A percentile compares a stretch with the other conserved stretches of the same genome.
phyloP scores from a whole-genome alignment of 1,140 invertebrate genomes.

The Heliconius himera region DNA sequence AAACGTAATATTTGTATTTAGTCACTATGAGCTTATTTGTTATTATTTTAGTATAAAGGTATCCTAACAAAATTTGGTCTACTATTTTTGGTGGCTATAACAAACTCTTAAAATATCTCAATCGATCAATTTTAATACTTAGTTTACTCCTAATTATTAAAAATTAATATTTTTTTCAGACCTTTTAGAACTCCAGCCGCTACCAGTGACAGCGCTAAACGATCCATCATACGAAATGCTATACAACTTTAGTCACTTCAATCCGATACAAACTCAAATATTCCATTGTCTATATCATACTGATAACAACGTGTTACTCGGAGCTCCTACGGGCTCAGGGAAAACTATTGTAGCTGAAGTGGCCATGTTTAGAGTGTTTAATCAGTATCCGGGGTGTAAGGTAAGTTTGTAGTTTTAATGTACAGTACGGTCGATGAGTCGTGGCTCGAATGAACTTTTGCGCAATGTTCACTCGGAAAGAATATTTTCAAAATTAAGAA shows the following conservation, averaged over 20 bases:
- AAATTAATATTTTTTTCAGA: constrained; percentile 82
- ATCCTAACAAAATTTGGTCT: too few relatives aligned
- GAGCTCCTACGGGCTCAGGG: constrained; percentile 99
- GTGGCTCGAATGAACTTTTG: too few relatives aligned
- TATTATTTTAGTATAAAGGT: too few relatives aligned
- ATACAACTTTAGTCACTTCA: constrained; percentile 97
- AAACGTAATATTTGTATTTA: too few relatives aligned
- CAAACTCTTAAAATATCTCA: too few relatives aligned
- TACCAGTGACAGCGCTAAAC: constrained; percentile 92
- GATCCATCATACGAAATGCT: constrained; percentile 90
- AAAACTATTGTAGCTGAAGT: constrained; percentile 99
- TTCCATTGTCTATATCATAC: constrained; percentile 98
- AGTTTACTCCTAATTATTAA: too few relatives aligned
- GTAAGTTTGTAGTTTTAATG: constrained; percentile 70
- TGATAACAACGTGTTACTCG: constrained; percentile 96
- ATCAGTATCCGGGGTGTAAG: constrained; percentile 91
- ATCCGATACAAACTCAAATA: constrained; percentile 99
- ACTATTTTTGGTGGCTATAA: too few relatives aligned
- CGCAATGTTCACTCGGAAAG: too few relatives aligned
- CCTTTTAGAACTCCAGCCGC: constrained; percentile 93
- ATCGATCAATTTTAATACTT: too few relatives aligned
- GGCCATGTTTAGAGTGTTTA: constrained; percentile 97
- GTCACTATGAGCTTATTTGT: too few relatives aligned
- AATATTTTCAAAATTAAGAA: too few relatives aligned
- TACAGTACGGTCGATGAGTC: too few relatives aligned